A percentile compares a stretch with the other conserved stretches of the same genome.
Conservation (phyloP, 1,140 invertebrate genomes). For the Drosophila aff. region DNA sequence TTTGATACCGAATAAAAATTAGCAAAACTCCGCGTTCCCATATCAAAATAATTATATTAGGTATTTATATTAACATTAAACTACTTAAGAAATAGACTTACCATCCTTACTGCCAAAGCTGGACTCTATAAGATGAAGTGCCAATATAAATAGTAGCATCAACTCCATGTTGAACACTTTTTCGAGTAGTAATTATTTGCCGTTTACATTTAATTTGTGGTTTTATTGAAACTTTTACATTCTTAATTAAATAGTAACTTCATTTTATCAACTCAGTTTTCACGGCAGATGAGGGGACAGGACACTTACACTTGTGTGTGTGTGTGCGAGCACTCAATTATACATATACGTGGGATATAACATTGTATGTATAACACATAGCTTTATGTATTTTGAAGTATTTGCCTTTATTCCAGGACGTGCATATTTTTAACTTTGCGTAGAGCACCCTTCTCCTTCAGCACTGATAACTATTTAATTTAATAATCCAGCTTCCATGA, state of each 20-base stretch:
- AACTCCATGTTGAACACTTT: conserved; percentile 27
- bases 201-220: conserved; percentile 14
- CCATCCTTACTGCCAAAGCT: conserved; percentile 43
- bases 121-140: conserved; percentile 23
- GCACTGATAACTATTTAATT: conserved; percentile 24
- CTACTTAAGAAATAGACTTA: not conserved
- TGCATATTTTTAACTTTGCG: not conserved
- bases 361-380: conserved; percentile 48
- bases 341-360: conserved; percentile 41
- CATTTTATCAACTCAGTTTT: conserved; percentile 30
- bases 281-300: conserved; percentile 32
- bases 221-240: not conserved
- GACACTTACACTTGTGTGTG: conserved; percentile 17
- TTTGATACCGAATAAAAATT: not conserved
- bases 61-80: too few species aligned
- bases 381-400: conserved; percentile 41
- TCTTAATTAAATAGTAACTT: conserved; percentile 22
- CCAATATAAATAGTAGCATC: conserved; percentile 28
- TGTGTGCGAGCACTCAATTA: conserved; percentile 33
- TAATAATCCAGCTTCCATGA: conserved; percentile 17
- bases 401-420: not conserved
- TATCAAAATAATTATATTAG: too few species aligned
- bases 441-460: not conserved
- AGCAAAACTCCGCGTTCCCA: not conserved
- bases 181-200: not conserved